Evolutionary conservation across 2,113 vertebrate species (phyloP), one percentile per base, ranked within the genome.

Genomic region (Melozone crissalis): DNA sequence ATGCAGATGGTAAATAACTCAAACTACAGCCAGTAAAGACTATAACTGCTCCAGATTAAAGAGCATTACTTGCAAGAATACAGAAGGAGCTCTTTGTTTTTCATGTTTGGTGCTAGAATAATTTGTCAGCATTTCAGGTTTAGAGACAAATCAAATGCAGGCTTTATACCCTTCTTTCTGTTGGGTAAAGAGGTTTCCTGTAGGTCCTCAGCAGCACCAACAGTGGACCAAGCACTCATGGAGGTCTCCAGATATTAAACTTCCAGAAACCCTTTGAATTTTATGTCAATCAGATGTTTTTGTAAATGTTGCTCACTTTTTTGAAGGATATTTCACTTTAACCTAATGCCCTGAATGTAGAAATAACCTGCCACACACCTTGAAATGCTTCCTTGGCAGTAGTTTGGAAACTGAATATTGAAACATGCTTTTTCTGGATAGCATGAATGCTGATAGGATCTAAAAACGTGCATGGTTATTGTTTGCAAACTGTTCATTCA

Each of bases 81-180:
- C 16, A 58, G 27, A 79, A 89, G 47, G 5, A 4, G n/a, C 19
- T 89, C 16, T 27, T 49, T 61, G 26, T 15, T 67, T 79, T n/a
- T 66, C 17, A 27, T 35, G 33, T 39, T 51, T 58, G 11, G 6
- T 62, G 27, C 9, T 82, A 13, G 23, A 74, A 26, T 52, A 57
- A 82, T 79, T 65, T 47, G 23, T 43, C 10, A 66, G 19, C 11
- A 12, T 71, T 91, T 71, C 37, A 82, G 23, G 7, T 58, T 61
- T 74, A 52, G 30, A 62, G 61, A 23, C 20, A 4, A 37, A 15
- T 30, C 52, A 57, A 72, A 72, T n/a, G 17, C n/a, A 67, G 17
- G 26, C 10, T 69, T 11, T 18, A 2, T 57, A 13, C 1, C 1
- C 16, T 54, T 78, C 8, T 18, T 63, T 18, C 19, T 1, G 0